Base-by-base conservation (phyloP, 2,888 invertebrate species). In the Neria commutata region DNA sequence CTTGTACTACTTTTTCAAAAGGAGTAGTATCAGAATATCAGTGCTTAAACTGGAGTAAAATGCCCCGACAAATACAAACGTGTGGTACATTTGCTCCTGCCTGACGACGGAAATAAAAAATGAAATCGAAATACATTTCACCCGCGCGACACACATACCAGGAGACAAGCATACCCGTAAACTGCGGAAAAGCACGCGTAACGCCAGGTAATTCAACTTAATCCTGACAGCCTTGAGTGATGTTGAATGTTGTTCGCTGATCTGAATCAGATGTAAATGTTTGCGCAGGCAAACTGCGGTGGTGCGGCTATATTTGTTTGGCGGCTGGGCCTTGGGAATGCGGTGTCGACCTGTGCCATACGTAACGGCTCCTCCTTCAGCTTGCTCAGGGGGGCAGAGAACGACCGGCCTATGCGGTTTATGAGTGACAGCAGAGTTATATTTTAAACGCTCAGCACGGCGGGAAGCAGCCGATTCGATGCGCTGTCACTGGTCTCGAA, bases 201-300 rank as follows among this genome's bases (percentile, higher is more conserved):
- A 54, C 58, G 49, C 58, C 45, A 58, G 54, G 54, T 58, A 58
- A 58, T 54, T 54, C 58, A 33, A 54, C 58, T 34, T 54, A 54
- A 58, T 58, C 58, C 58, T 54, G 54, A 45, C 54, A 58, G 48
- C 54, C 54, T 54, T 54, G 49, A 54, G 34, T 50, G 54, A 58
- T 45, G 54, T 45, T 45, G 54, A 37, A 42, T 49, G 54, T 54
- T 54, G 49, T 42, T 16, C 34, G 58, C 42, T 48, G 49, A 58
- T 54, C 58, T 40, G 58, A 56, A 56, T 56, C 56, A 51, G 56
- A 50, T 56, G 56, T 51, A 56, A 25, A 42, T 56, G 56, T 29
- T 26, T 50, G 37, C n/a, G 37, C 3, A 14, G 37, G 37, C 37
- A 37, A 37, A 37, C 37, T 37, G 37, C n/a, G n/a, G n/a, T n/a